These are phyloP conservation scores for Pangasius krempfi DNA, from an alignment of 2,797 vertebrate genomes.

Conservation along the genomic window DNA sequence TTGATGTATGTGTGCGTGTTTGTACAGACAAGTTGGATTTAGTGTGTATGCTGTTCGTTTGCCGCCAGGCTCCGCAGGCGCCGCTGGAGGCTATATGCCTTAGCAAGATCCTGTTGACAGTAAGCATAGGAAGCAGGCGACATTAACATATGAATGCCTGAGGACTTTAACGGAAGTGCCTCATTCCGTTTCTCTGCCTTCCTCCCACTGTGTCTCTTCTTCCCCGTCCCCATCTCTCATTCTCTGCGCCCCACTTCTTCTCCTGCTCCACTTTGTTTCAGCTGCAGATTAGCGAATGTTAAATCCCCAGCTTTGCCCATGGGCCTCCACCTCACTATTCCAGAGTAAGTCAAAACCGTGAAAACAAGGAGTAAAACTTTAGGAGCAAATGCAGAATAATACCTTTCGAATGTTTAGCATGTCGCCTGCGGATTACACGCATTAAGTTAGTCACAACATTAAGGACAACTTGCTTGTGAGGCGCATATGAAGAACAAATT, in stretches of 20 bases:
- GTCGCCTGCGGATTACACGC: constrained; percentile 35
- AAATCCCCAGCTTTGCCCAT: constrained; percentile 38
- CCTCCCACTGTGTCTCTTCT: constrained; percentile 65
- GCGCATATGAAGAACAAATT: too few relatives aligned
- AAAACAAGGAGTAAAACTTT: constrained; percentile 32
- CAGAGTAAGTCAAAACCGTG: constrained; percentile 34
- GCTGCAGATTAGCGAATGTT: constrained; percentile 35
- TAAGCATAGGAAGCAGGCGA: constrained; percentile 80
- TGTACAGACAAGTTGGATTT: constrained; percentile 49
- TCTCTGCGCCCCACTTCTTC: constrained; percentile 26
- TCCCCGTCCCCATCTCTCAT: constrained; percentile 30
- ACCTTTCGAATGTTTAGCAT: constrained; percentile 17
- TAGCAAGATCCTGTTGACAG: constrained; percentile 85
- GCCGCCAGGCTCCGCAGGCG: constrained; percentile 68
- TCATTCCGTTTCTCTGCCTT: constrained; percentile 63
- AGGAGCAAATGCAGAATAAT: constrained; percentile 27
- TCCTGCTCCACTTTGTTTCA: constrained; percentile 35
- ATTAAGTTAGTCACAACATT: constrained; percentile 14
- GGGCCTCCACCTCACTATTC: constrained; percentile 25
- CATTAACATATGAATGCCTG: constrained; percentile 79
- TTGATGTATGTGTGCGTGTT: constrained; percentile 31
- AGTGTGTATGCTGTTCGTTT: constrained; percentile 27
- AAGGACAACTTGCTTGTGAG: background rate
- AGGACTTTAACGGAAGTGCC: constrained; percentile 72
- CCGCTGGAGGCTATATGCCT: constrained; percentile 81